Percentiles rank a stretch among this genome's conserved stretches.
Conservation (phyloP, 1,140 invertebrate genomes). For the Drosophila bipectinata region DNA sequence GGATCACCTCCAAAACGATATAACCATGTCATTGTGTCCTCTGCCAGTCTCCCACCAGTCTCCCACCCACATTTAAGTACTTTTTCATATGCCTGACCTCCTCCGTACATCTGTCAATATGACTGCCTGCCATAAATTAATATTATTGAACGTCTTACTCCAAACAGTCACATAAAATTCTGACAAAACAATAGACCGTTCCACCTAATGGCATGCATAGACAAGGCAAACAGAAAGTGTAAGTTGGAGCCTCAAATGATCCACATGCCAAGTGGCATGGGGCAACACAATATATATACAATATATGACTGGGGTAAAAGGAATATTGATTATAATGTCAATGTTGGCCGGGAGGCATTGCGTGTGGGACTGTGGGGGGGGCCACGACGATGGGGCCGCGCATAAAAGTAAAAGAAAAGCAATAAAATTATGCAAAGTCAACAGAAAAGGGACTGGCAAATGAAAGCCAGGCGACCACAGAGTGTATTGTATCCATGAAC, state of each 20-base stretch:
- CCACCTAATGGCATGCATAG: constrained; percentile 4
- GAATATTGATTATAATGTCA: constrained; percentile 82
- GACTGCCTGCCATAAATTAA: not conserved
- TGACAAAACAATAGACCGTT: constrained; percentile 1
- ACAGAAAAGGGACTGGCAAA: constrained; percentile 70
- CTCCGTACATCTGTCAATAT: not conserved
- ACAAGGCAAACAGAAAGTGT: constrained; percentile 3
- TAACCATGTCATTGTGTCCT: too few species aligned
- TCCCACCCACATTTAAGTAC: too few species aligned
- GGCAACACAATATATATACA: not conserved
- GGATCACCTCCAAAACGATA: not conserved
- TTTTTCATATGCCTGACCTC: too few species aligned
- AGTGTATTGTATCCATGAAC: not conserved
- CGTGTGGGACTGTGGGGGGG: not conserved
- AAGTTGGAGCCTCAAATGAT: not conserved
- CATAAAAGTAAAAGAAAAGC: constrained; percentile 82
- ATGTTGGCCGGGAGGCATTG: constrained; percentile 50
- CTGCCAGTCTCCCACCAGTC: too few species aligned
- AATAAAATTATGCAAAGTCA: constrained; percentile 82
- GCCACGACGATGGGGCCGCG: constrained; percentile 6
- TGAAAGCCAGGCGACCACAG: constrained; percentile 50
- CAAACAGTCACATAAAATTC: not conserved
- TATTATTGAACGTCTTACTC: constrained; percentile 1
- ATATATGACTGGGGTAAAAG: constrained; percentile 55
- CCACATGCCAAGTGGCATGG: not conserved